phyloP scores from a whole-genome alignment of 2,888 invertebrate genomes.

The Clivina fossor region DNA sequence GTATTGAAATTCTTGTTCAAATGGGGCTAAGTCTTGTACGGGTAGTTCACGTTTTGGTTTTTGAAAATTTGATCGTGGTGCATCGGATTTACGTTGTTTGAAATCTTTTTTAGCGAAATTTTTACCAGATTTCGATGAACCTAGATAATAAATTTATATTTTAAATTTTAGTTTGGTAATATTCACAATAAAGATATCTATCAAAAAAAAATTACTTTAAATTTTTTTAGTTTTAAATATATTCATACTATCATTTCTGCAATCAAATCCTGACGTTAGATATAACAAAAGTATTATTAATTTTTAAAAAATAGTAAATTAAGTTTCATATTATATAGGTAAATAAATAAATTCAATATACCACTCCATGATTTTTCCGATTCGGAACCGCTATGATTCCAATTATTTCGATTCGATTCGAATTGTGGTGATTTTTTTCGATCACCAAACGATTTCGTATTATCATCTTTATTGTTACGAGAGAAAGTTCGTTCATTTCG shows the following conservation, averaged over 20 bases:
- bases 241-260: too few relatives aligned
- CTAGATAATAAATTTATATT: slow-evolving; percentile 1
- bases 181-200: too few relatives aligned
- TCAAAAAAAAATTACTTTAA: too few relatives aligned
- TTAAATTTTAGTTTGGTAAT: too few relatives aligned
- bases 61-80: neutral
- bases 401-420: slow-evolving; percentile 8
- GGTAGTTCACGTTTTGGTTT: slow-evolving; percentile 19
- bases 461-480: neutral
- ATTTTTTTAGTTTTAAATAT: too few relatives aligned
- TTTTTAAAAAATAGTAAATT: too few relatives aligned
- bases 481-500: slow-evolving; percentile 13
- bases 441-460: slow-evolving; percentile 1
- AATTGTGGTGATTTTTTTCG: slow-evolving; percentile 12
- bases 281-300: too few relatives aligned
- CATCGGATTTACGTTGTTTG: slow-evolving; percentile 7
- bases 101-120: slow-evolving; percentile 9
- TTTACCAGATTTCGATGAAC: slow-evolving; percentile 16
- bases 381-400: slow-evolving; percentile 11
- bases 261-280: too few relatives aligned
- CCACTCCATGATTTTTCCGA: slow-evolving; percentile 21
- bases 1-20: slow-evolving; percentile 10
- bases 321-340: too few relatives aligned
- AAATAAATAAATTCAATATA: too few relatives aligned
- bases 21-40: slow-evolving; percentile 18